A percentile compares a stretch with the other conserved stretches of the same genome.
phyloP scores from a whole-genome alignment of 2,113 vertebrate species.

The Sisor rabdophorus region DNA sequence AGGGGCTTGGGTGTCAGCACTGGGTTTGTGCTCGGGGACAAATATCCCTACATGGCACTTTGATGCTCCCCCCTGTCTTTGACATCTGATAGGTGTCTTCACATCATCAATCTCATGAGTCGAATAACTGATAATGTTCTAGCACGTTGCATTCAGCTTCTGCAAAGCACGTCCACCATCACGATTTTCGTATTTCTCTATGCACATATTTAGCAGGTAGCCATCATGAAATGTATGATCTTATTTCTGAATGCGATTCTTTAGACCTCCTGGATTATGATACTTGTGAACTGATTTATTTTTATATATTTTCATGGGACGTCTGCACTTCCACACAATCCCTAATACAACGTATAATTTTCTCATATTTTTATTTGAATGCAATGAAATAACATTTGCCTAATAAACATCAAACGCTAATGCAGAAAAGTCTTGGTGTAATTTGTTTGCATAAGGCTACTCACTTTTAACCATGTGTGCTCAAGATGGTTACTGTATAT shows the following conservation, averaged over 20 bases:
- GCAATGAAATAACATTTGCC: neutral
- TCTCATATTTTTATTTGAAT: neutral
- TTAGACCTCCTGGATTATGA: neutral
- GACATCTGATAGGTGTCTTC: slow-evolving; percentile 26
- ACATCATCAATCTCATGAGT: neutral
- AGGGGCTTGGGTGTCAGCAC: slow-evolving; percentile 40
- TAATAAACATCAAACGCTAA: neutral
- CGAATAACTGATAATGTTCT: neutral
- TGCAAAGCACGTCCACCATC: neutral
- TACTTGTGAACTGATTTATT: neutral
- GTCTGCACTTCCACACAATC: neutral
- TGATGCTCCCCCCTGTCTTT: slow-evolving; percentile 18
- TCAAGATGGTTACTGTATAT: neutral
- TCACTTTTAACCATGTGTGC: neutral
- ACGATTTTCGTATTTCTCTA: neutral
- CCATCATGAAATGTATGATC: neutral
- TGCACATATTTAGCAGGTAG: neutral
- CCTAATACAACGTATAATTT: too few relatives aligned
- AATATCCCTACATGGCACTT: slow-evolving; percentile 43
- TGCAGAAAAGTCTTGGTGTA: neutral
- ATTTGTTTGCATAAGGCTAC: neutral
- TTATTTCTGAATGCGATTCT: slow-evolving; percentile 1
- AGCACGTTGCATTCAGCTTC: neutral
- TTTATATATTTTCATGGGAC: neutral
- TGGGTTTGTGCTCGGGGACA: slow-evolving; percentile 34